A percentile compares a stretch with the other conserved stretches of the same genome.
Evolutionary conservation across 2,888 invertebrate genomes (phyloP).

Genomic region (Volucella bombylans): DNA sequence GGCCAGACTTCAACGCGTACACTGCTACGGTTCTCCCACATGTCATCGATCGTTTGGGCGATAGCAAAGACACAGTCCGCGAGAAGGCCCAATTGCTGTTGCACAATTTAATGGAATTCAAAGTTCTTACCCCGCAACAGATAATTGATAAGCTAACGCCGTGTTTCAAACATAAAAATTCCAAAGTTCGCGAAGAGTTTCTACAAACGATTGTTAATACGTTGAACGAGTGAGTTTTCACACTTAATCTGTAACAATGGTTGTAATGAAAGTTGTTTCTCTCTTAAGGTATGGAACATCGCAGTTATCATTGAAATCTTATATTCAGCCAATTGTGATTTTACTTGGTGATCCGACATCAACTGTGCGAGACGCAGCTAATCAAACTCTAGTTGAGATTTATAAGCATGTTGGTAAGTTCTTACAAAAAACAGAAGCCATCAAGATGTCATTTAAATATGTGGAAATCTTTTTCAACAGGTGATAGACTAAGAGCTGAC

Average conservation of each 20-base stretch:
- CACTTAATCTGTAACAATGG: not conserved
- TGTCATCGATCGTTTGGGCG: conserved; percentile 89
- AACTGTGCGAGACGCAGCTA: conserved; percentile 93
- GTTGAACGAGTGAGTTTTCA: conserved; percentile 89
- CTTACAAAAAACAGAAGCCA: not conserved
- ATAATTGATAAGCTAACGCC: conserved; percentile 88
- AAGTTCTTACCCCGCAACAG: conserved; percentile 87
- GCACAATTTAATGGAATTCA: conserved; percentile 88
- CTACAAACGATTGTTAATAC: conserved; percentile 91
- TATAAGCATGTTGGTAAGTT: conserved; percentile 93
- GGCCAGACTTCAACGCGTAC: conserved; percentile 92
- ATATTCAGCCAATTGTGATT: conserved; percentile 91
- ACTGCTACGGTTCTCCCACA: conserved; percentile 92
- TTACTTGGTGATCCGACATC: conserved; percentile 93
- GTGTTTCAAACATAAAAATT: conserved; percentile 92
- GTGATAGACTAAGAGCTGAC: conserved; percentile 91
- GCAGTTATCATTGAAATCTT: conserved; percentile 90
- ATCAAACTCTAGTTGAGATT: conserved; percentile 92
- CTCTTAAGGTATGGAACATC: conserved; percentile 90
- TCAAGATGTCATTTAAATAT: not conserved
- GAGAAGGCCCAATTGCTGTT: conserved; percentile 89
- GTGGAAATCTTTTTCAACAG: conserved; percentile 78
- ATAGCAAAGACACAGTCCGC: conserved; percentile 86
- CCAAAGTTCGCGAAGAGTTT: conserved; percentile 95
- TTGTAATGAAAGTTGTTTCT: not conserved